Base-by-base conservation (phyloP, 2,797 vertebrate genomes). In the Myotis vivesi region DNA sequence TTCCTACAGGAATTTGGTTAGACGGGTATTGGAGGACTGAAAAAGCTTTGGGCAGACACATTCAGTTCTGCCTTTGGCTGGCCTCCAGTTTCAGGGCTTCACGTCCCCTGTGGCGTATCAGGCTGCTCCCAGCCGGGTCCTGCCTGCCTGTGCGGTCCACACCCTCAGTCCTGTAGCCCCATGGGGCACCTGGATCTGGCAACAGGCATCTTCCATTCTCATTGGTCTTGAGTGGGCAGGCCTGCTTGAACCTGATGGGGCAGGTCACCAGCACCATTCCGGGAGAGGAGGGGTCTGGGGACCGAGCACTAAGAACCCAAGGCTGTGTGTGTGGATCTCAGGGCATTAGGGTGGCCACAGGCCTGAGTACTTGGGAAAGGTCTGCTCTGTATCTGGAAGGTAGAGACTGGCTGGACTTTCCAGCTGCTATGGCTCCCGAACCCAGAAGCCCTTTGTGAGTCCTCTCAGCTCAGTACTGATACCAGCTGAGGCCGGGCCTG, bases 271-370 rank as follows among this genome's bases (percentile, higher is more conserved):
- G n/a, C 41, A 23, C 59, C 44, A 46, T 6, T 22, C 55, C 13
- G 68, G 46, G 28, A 77, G 15, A 33, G 33, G 13, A 57, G 19
- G 25, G 49, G 23, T 6, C 72, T 59, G 4, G 49, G 44, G 13
- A 19, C 13, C 28, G 20, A 81, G 51, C 2, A n/a, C 49, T 19
- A 36, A 87, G 62, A 87, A 36, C 23, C 28, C 38, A 44, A 36
- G 25, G 36, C 69, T 68, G 23, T 44, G 25, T 85, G 22, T 81
- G 41, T 38, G 38, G 17, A 44, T 85, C 64, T 96, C 41, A 82
- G 80, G 57, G 13, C 33, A n/a, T 17, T 22, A 25, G 6, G 2
- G 53, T 36, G n/a, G 59, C 59, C 72, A 19, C 6, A 22, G n/a
- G 25, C 41, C 51, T 89, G 62, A 46, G 41, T 12, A 30, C 30